phyloP scores from a whole-genome alignment of 1,140 invertebrate species.

The Linepithema humile region DNA sequence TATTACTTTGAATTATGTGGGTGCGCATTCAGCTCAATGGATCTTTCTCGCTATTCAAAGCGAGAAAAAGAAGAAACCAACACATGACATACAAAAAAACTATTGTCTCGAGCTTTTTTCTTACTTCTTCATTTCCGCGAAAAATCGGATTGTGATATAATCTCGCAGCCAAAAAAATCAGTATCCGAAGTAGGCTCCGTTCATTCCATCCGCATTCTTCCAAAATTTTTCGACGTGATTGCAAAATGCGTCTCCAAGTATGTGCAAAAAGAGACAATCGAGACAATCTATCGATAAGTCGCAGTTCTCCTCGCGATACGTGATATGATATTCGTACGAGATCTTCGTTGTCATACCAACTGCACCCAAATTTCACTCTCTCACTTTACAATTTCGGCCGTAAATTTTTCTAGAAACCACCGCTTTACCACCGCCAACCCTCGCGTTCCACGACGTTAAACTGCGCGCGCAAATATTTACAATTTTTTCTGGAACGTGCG shows the following conservation, averaged over 20 bases:
- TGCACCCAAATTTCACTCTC: slow-evolving; percentile 12
- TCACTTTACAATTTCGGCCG: slow-evolving; percentile 23
- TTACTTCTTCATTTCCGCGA: neutral
- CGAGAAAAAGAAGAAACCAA: neutral
- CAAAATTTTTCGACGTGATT: slow-evolving; percentile 21
- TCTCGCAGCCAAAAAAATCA: neutral
- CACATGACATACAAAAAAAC: neutral
- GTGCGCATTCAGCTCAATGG: neutral
- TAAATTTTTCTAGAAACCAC: slow-evolving; percentile 17
- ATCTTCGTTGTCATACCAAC: slow-evolving; percentile 11
- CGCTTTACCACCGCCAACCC: neutral
- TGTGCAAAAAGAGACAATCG: neutral
- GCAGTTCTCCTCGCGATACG: neutral
- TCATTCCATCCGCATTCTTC: neutral
- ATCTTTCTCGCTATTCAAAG: neutral
- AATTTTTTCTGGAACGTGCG: slow-evolving; percentile 16
- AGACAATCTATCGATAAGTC: slow-evolving; percentile 8
- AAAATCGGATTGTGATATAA: neutral
- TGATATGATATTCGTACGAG: neutral
- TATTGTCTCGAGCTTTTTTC: neutral
- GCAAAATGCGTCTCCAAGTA: slow-evolving; percentile 7
- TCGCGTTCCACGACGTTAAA: neutral
- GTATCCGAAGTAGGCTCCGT: neutral
- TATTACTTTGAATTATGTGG: neutral
- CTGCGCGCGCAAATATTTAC: neutral